Conservation (phyloP, 1,140 invertebrate species). For the Oncopodura yosiiana region DNA sequence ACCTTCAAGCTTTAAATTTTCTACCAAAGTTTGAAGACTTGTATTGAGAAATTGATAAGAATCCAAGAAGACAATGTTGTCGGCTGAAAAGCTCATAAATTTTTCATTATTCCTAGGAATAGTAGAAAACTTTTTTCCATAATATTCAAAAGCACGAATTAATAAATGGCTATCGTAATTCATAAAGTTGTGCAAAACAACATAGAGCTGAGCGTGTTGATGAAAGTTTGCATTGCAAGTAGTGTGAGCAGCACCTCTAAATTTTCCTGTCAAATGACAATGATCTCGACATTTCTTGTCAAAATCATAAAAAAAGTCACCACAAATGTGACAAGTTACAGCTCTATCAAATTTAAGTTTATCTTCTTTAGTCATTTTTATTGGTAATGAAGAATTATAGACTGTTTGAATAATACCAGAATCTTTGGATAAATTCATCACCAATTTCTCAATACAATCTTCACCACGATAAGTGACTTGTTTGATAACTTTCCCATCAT, state of each 20-base stretch:
- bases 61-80: conserved; percentile 18
- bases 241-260: neutral
- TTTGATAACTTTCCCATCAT: conserved; percentile 1
- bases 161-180: conserved; percentile 19
- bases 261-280: conserved; percentile 2
- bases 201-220: neutral
- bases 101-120: conserved; percentile 15
- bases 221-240: conserved; percentile 6
- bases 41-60: conserved; percentile 5
- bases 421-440: neutral
- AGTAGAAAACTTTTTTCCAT: conserved; percentile 6
- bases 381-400: too few relatives aligned
- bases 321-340: conserved; percentile 8
- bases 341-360: neutral
- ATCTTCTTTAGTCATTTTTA: neutral
- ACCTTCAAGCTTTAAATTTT: conserved; percentile 13
- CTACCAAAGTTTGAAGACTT: neutral
- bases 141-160: conserved; percentile 10
- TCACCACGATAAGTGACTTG: neutral
- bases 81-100: conserved; percentile 8
- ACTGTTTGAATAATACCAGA: neutral
- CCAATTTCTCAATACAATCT: conserved; percentile 7
- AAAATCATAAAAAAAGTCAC: neutral
- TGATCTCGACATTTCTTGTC: conserved; percentile 2
- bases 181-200: conserved; percentile 13